Percentiles rank a stretch among this genome's conserved stretches.
These are phyloP conservation scores for Coluber constrictor DNA, from an alignment of 2,797 vertebrate species.

Conservation along the genomic window DNA sequence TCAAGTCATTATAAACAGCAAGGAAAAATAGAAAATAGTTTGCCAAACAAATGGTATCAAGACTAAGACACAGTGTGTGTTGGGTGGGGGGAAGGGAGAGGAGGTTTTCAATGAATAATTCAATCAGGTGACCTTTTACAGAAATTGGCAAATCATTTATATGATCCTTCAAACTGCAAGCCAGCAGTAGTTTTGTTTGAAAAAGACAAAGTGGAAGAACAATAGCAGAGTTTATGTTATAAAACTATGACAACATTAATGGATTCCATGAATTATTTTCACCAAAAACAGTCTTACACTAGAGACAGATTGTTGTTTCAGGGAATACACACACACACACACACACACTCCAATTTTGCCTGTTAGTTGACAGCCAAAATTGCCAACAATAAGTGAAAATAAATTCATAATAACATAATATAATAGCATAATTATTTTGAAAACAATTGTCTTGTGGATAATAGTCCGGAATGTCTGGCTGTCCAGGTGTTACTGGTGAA, in stretches of 20 bases:
- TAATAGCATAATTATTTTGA: not conserved
- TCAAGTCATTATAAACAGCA: not conserved
- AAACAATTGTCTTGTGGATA: not conserved
- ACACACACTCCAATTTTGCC: not conserved
- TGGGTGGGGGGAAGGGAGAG: too few relatives aligned
- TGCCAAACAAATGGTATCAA: conserved; percentile 3
- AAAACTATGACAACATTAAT: not conserved
- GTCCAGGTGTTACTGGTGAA: not conserved
- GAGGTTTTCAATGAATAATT: not conserved
- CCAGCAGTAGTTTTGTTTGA: not conserved
- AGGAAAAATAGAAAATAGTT: not conserved
- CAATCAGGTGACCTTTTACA: not conserved
- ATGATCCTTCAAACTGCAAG: not conserved
- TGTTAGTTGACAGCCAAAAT: not conserved
- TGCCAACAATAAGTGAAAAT: not conserved
- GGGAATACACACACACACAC: not conserved
- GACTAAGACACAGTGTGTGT: not conserved
- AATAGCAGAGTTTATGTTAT: not conserved
- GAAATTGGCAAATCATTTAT: not conserved
- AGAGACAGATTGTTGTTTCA: not conserved
- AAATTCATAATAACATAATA: not conserved
- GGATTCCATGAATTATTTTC: not conserved
- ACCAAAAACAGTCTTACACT: not conserved
- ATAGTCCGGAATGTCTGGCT: not conserved
- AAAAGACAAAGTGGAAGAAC: not conserved